These are phyloP conservation scores for Pammene aurita DNA, from an alignment of 2,888 invertebrate species.

Conservation along the genomic window DNA sequence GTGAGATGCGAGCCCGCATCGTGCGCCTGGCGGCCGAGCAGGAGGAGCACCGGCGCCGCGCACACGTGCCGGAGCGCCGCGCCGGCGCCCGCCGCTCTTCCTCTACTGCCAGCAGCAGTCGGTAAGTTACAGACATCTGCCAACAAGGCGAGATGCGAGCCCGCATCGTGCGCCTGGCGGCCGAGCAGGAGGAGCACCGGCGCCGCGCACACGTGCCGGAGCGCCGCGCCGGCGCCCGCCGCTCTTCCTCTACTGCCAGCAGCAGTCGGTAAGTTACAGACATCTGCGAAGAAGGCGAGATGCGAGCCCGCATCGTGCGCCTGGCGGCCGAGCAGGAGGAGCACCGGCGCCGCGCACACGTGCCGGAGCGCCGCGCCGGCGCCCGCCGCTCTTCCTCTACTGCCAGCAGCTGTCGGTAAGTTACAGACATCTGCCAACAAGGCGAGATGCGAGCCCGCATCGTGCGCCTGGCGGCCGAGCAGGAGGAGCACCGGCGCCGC, in stretches of 20 bases:
- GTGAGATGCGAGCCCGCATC: slow-evolving; percentile 95
- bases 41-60: slow-evolving; percentile 86
- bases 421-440: slow-evolving; percentile 96
- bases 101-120: slow-evolving; percentile 80
- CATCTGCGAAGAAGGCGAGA: slow-evolving; percentile 97
- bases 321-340: slow-evolving; percentile 94
- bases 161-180: slow-evolving; percentile 93
- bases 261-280: slow-evolving; percentile 84
- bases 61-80: slow-evolving; percentile 74
- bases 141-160: slow-evolving; percentile 97
- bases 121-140: slow-evolving; percentile 90
- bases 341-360: slow-evolving; percentile 81
- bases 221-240: slow-evolving; percentile 73
- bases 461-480: slow-evolving; percentile 93
- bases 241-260: slow-evolving; percentile 82
- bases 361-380: slow-evolving; percentile 74
- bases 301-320: slow-evolving; percentile 94
- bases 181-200: slow-evolving; percentile 91
- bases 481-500: slow-evolving; percentile 87
- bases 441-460: slow-evolving; percentile 96
- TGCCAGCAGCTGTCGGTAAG: slow-evolving; percentile 79
- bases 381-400: slow-evolving; percentile 78
- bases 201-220: slow-evolving; percentile 80
- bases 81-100: slow-evolving; percentile 78
- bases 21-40: slow-evolving; percentile 94